phyloP scores from a whole-genome alignment of 2,797 vertebrate genomes.

The Erpetoichthys calabaricus region DNA sequence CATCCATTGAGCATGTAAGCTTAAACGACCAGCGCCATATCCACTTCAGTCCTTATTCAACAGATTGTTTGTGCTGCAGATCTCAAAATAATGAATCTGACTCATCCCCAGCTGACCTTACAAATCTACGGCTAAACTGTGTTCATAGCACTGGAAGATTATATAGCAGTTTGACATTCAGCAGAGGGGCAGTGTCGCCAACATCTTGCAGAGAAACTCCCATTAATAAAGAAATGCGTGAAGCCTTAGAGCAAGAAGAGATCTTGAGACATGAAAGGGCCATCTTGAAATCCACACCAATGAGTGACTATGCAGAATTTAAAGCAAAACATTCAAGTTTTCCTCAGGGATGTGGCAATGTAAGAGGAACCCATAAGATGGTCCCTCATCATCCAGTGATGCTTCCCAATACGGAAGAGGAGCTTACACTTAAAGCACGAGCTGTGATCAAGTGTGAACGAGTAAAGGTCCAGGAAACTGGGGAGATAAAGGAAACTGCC shows the following conservation, averaged over 20 bases:
- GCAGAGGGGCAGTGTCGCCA: too few relatives aligned
- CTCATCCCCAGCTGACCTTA: conserved; percentile 30
- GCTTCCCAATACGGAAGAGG: conserved; percentile 1
- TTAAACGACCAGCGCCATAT: conserved; percentile 41
- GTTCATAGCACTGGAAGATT: too few relatives aligned
- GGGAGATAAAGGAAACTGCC: conserved; percentile 28
- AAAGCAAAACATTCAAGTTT: conserved; percentile 20
- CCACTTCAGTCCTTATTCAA: conserved; percentile 57
- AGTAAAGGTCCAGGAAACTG: conserved; percentile 24
- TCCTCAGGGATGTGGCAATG: conserved; percentile 11
- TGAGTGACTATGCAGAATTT: conserved; percentile 41
- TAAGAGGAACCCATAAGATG: conserved; percentile 3
- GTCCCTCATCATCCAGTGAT: conserved; percentile 4
- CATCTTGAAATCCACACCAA: conserved; percentile 40
- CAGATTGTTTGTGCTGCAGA: conserved; percentile 54
- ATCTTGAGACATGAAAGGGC: conserved; percentile 39
- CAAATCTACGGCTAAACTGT: not conserved
- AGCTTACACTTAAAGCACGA: not conserved
- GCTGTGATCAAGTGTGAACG: conserved; percentile 11
- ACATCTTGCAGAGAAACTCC: conserved; percentile 32
- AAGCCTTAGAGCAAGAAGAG: conserved; percentile 47
- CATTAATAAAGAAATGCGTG: conserved; percentile 50
- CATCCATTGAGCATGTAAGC: conserved; percentile 33
- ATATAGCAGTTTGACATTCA: not conserved
- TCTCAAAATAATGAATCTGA: conserved; percentile 44